phyloP scores from a whole-genome alignment of 2,888 invertebrate genomes.

The Archaeoteleia sp. region DNA sequence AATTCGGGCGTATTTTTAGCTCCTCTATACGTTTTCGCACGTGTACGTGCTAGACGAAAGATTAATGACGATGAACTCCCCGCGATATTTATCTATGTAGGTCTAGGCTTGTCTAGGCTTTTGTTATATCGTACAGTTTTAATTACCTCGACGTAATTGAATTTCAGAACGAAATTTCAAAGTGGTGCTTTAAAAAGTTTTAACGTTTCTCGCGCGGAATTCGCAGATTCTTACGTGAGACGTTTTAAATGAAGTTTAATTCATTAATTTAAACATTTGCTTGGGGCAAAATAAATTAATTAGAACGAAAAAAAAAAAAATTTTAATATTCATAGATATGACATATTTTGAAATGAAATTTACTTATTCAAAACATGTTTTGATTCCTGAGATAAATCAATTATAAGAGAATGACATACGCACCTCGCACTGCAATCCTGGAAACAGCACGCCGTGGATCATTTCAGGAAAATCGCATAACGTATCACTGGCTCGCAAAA shows the following conservation, averaged over 20 bases:
- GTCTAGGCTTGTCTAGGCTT: slow-evolving; percentile 42
- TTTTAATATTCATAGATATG: too few species aligned
- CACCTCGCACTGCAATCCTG: neutral
- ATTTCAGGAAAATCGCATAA: neutral
- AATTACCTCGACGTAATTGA: slow-evolving; percentile 23
- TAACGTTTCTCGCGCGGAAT: too few species aligned
- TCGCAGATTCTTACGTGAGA: too few species aligned
- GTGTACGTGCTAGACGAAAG: slow-evolving; percentile 38
- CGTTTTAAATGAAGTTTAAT: too few species aligned
- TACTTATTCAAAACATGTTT: too few species aligned
- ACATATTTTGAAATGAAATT: too few species aligned
- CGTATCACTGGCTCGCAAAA: slow-evolving; percentile 9
- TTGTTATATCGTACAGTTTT: slow-evolving; percentile 27
- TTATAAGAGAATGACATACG: neutral
- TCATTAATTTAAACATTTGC: too few species aligned
- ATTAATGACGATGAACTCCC: slow-evolving; percentile 45
- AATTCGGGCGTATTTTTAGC: slow-evolving; percentile 38
- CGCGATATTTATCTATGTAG: slow-evolving; percentile 45
- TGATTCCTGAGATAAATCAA: too few species aligned
- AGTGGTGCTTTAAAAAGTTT: too few species aligned
- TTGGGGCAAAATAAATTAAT: too few species aligned
- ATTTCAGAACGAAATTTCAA: neutral
- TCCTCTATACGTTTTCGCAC: slow-evolving; percentile 30
- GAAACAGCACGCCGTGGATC: slow-evolving; percentile 14
- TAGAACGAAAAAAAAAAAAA: too few species aligned